These are phyloP conservation scores for Atta cephalotes DNA, from an alignment of 1,140 invertebrate genomes.

Conservation along the genomic window DNA sequence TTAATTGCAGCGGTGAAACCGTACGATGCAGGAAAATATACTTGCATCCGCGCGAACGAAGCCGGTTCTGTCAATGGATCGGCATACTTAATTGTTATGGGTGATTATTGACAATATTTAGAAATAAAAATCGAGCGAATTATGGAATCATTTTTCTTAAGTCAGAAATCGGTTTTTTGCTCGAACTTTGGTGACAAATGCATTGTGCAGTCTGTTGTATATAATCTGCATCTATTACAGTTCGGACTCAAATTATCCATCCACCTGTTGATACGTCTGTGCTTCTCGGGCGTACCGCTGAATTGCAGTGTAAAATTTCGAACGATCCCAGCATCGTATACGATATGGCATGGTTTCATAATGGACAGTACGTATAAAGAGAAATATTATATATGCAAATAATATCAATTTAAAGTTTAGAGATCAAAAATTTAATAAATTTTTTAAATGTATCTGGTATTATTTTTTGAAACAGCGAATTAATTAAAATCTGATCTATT, in stretches of 20 bases:
- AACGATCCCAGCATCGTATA: conserved; percentile 96
- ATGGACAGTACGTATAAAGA: conserved; percentile 90
- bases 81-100: conserved; percentile 93
- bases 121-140: background rate
- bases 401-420: background rate
- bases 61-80: conserved; percentile 94
- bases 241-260: conserved; percentile 96
- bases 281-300: conserved; percentile 95
- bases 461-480: background rate
- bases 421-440: background rate
- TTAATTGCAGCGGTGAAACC: conserved; percentile 94
- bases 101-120: conserved; percentile 85
- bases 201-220: background rate
- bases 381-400: background rate
- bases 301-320: conserved; percentile 97
- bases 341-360: conserved; percentile 96
- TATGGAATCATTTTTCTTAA: background rate
- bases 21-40: conserved; percentile 95
- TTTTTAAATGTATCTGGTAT: background rate
- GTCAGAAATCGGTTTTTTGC: background rate
- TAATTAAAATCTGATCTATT: conserved; percentile 9
- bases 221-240: conserved; percentile 85
- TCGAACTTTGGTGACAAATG: background rate
- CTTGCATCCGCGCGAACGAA: conserved; percentile 95
- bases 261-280: conserved; percentile 96